Evolutionary conservation across 2,888 invertebrate genomes (phyloP).

Genomic region (Dynastes tityus): DNA sequence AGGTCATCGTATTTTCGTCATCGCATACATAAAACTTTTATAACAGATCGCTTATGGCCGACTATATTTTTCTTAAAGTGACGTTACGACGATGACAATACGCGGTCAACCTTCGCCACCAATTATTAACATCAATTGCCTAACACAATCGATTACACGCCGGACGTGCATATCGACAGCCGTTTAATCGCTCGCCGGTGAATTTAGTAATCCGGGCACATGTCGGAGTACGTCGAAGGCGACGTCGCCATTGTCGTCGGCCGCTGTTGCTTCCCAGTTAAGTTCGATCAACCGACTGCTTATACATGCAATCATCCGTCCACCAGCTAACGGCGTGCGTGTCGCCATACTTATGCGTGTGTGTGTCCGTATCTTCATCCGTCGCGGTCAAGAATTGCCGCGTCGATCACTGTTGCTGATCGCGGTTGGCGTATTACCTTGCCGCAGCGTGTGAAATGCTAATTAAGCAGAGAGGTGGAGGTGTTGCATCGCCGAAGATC

Average conservation of each 20-base stretch:
- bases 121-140: slow-evolving; percentile 34
- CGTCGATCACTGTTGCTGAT: neutral
- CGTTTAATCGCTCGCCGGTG: slow-evolving; percentile 26
- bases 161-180: slow-evolving; percentile 37
- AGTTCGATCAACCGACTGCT: slow-evolving; percentile 31
- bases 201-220: slow-evolving; percentile 34
- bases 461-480: slow-evolving; percentile 17
- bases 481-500: slow-evolving; percentile 9
- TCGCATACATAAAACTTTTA: neutral
- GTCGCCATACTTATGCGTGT: neutral
- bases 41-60: slow-evolving; percentile 2
- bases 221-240: slow-evolving; percentile 13
- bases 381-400: slow-evolving; percentile 7
- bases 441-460: slow-evolving; percentile 12
- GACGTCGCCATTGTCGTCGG: slow-evolving; percentile 8
- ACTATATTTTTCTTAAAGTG: slow-evolving; percentile 12
- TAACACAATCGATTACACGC: slow-evolving; percentile 32
- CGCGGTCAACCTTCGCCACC: slow-evolving; percentile 19
- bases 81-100: slow-evolving; percentile 21
- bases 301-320: slow-evolving; percentile 11
- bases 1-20: neutral
- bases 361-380: neutral
- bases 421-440: slow-evolving; percentile 21
- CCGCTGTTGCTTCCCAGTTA: slow-evolving; percentile 3
- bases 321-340: neutral